These are phyloP conservation scores for Aethes cnicana DNA, from an alignment of 2,888 invertebrate genomes.

Conservation along the genomic window DNA sequence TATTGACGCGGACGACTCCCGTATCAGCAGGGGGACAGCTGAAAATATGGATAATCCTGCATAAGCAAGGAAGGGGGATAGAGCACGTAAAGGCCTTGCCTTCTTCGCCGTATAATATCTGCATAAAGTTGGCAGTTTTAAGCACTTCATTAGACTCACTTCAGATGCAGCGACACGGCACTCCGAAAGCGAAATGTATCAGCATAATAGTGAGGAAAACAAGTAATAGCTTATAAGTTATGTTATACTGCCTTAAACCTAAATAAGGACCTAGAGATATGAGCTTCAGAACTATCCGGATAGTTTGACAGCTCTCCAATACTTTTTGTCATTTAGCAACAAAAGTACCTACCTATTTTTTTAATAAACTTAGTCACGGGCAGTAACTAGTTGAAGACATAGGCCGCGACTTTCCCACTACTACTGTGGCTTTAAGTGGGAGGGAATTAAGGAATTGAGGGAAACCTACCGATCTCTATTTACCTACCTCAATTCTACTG, in stretches of 20 bases:
- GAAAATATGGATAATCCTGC: slow-evolving; percentile 10
- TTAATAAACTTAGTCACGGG: slow-evolving; percentile 10
- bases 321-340: slow-evolving; percentile 21
- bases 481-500: no score
- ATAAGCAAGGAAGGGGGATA: slow-evolving; percentile 12
- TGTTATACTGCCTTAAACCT: no score
- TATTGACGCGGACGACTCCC: not conserved
- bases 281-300: slow-evolving; percentile 2
- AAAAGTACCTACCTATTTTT: slow-evolving; percentile 9
- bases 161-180: no score
- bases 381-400: not conserved
- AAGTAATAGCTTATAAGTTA: no score
- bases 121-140: not conserved
- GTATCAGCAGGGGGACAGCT: slow-evolving; percentile 15
- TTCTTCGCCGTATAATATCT: not conserved
- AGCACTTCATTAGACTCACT: no score
- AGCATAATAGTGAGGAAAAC: no score
- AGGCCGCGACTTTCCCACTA: not conserved
- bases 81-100: not conserved
- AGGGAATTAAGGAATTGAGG: no score
- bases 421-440: no score
- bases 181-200: no score
- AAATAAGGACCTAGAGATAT: not conserved
- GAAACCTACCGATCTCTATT: no score
- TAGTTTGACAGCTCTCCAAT: slow-evolving; percentile 22